Base-by-base conservation (phyloP, 2,797 vertebrate species). In the Rousettus madagascariensis region DNA sequence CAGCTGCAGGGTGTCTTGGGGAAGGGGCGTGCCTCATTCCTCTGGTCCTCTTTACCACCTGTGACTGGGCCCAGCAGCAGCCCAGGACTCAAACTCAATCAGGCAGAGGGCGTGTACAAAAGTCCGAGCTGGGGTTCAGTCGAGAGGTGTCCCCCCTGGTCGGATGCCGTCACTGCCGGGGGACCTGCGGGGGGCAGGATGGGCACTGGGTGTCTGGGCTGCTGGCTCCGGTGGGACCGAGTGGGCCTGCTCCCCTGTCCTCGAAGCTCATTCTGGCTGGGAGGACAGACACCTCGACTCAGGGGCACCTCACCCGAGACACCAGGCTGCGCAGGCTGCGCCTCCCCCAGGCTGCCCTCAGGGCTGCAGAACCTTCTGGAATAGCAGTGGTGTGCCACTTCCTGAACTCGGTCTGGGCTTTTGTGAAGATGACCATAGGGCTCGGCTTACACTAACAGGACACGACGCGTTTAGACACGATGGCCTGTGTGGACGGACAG, bases 391-490 rank as follows among this genome's bases (percentile, higher is more conserved):
- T 5, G 0, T 2, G 61, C 3, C 11, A 30, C 5, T 30, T 87
- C 55, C 33, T 13, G 24, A 75, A 66, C 82, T 43, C 10, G 12
- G 30, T 43, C 16, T 5, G 30, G 38, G n/a, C 15, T 88, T 71
- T 75, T 17, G 1, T 36, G 71, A 74, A 33, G 71, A 43, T 46
- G 53, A 28, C 65, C 7, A 53, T 28, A 22, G 4, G 16, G 33
- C 28, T 0, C 0, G n/a, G 43, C 20, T 24, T 26, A 8, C 9
- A 22, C 15, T 65, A 15, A 46, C 12, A 30, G 61, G 72, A 68
- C 36, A 1, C 5, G 5, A 17, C 33, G 1, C 20, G 80, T 55
- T 55, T 11, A 33, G 85, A 75, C 0, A 1, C 5, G 4, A 2
- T 0, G 30, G 66, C 8, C n/a, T 9, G 1, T 1, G 17, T 2